Base-by-base conservation (phyloP, 2,113 vertebrate species). In the Ctenodactylus gundi region DNA sequence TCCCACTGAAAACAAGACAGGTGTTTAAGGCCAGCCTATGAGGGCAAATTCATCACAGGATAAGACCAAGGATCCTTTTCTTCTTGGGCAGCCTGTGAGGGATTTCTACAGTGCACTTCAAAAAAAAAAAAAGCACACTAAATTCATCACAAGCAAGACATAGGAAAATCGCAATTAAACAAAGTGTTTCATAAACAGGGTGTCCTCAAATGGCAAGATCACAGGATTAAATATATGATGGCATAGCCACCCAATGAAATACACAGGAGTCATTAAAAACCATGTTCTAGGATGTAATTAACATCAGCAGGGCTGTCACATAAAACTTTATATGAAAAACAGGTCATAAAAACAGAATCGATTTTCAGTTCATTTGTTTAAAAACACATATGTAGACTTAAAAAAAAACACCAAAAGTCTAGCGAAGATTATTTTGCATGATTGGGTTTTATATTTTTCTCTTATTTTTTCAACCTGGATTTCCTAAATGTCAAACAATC, bases 221-320 rank as follows among this genome's bases (percentile, higher is more conserved):
- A 90, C 18, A 86, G 65, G 60, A 88, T 77, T 78, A 72, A 77
- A 89, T 91, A 46, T 95, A 83, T 92, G 51, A 92, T 17, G 46
- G 80, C 17, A 84, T 60, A 95, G 76, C 51, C 23, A 81, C 65
- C 84, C 92, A 86, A 55, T 77, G 62, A 21, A 68, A 81, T 73
- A 95, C 46, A 90, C 20, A 78, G 51, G 31, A 80, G 51, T 75
- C 64, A 95, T 78, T 87, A 75, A 95, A 95, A 83, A 49, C 62
- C 64, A 62, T 64, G 64, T 49, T 88, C 70, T 39, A 27, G 57
- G 82, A 80, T 93, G 77, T 84, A 87, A 85, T 46, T 87, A 76
- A 91, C 62, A 62, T 21, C 51, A 46, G 44, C 91, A 91, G 58
- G 90, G 31, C 58, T 91, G 20, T 46, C 70, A 78, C 49, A 5